Evolutionary conservation across 2,888 invertebrate species (phyloP), one percentile per base, ranked within the genome.

Genomic region (Deroplatys truncata): DNA sequence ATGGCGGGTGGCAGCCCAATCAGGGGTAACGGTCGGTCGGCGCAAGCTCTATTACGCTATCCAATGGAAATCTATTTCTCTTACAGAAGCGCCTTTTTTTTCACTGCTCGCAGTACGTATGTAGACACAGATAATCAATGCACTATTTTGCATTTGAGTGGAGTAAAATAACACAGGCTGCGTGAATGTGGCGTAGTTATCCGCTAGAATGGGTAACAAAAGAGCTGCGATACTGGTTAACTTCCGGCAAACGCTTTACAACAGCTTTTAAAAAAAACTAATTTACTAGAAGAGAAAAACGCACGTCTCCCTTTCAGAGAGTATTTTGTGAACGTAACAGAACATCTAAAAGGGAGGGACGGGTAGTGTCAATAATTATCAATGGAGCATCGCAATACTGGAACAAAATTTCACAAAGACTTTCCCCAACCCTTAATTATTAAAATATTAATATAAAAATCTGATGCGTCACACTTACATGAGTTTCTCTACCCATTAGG

Each of bases 1-100:
- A 90, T 90, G 90, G 90, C 90, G 89, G 88, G 85, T 85, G 28
- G 88, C 84, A 31, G 82, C 31, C 90, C 90, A 89, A 90, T 90
- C 90, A 90, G 90, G 88, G 89, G 84, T 43, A 84, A 85, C 89
- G 86, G 28, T 72, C 20, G 28, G 28, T 86, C 84, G 28, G 88
- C 90, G 89, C 90, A 88, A n/a, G 84, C 89, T 56, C 89, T 10
- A n/a, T 35, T 28, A 56, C 25, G n/a, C 29, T 87, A 35, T 82
- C 87, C 87, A 87, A 87, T 87, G 82, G 88, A 72, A 72, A 72
- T 72, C 56, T 72, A 72, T 72, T 72, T 72, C 56, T 25, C 56
- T 7, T 25, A 72, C 20, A 72, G 56, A 72, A 72, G 20, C 16
- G 7, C 20, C 7, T 72, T 31, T 20, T 29, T 84, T 31, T 31